These are phyloP conservation scores for Antheraea yamamai DNA, from an alignment of 2,888 invertebrate species.

Conservation along the genomic window DNA sequence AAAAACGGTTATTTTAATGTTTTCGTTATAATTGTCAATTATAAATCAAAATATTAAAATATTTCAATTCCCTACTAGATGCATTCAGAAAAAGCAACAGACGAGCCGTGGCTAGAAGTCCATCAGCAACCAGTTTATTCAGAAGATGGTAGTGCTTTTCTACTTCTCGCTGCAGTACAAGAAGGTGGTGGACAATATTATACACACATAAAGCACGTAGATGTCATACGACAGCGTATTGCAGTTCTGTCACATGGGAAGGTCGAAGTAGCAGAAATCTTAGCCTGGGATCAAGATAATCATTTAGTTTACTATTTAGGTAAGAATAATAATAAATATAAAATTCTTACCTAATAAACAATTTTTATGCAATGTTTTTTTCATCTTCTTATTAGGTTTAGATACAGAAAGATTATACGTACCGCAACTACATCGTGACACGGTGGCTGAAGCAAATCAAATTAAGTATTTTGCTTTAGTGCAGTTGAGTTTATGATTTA, in stretches of 20 bases:
- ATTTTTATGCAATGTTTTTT: conserved; percentile 25
- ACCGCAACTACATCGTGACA: conserved; percentile 69
- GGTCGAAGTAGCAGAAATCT: conserved; percentile 91
- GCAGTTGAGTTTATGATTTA: conserved; percentile 61
- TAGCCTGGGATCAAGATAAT: conserved; percentile 92
- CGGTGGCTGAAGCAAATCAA: conserved; percentile 70
- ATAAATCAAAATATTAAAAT: not conserved
- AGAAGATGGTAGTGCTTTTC: conserved; percentile 91
- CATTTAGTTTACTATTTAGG: conserved; percentile 90
- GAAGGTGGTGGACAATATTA: conserved; percentile 92
- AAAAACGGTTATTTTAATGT: not conserved
- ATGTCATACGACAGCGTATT: conserved; percentile 90
- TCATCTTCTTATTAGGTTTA: conserved; percentile 67
- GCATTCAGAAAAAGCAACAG: conserved; percentile 91
- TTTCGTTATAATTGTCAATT: not conserved
- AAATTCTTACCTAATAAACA: conserved; percentile 13
- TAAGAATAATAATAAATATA: conserved; percentile 35
- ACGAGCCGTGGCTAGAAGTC: conserved; percentile 93
- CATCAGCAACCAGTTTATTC: conserved; percentile 92
- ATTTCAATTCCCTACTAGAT: conserved; percentile 71
- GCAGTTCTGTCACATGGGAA: conserved; percentile 93
- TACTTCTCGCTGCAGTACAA: conserved; percentile 90
- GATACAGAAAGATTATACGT: conserved; percentile 60
- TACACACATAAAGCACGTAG: conserved; percentile 94
- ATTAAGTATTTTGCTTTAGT: conserved; percentile 76